Evolutionary conservation across 1,140 invertebrate genomes (phyloP).

Genomic region (Brachionus calyciflorus): DNA sequence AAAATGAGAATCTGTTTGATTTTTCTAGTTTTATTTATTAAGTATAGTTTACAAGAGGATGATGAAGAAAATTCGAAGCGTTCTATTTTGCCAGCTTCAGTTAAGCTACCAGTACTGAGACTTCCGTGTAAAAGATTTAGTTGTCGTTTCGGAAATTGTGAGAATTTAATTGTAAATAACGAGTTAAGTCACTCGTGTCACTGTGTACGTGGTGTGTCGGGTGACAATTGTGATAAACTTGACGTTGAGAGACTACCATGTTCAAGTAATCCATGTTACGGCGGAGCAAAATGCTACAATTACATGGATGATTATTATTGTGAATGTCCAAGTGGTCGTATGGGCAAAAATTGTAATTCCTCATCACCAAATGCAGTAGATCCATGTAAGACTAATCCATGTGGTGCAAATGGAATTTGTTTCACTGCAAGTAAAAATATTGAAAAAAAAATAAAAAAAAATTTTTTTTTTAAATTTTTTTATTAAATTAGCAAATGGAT

Average conservation of each 20-base stretch:
- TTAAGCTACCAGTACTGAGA: conserved; percentile 17
- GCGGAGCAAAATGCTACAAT: conserved; percentile 42
- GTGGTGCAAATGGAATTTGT: conserved; percentile 34
- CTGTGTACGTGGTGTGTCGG: conserved; percentile 30
- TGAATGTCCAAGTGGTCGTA: conserved; percentile 37
- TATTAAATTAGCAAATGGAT: conserved; percentile 21
- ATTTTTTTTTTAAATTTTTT: not conserved
- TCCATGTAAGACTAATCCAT: conserved; percentile 17
- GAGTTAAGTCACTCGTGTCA: conserved; percentile 23
- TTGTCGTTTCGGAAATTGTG: conserved; percentile 44
- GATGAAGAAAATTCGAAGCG: not conserved
- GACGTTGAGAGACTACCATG: conserved; percentile 32
- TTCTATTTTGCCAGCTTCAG: not conserved
- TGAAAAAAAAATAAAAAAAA: not conserved
- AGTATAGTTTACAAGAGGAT: too few relatives aligned
- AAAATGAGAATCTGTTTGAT: too few relatives aligned
- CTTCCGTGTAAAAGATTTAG: conserved; percentile 35
- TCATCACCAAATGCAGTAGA: conserved; percentile 1
- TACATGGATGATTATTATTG: conserved; percentile 45
- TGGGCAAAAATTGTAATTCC: conserved; percentile 46
- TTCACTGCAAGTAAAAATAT: conserved; percentile 31
- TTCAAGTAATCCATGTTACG: conserved; percentile 44
- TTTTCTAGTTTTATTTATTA: too few relatives aligned
- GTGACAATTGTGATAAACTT: conserved; percentile 18
- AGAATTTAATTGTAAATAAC: conserved; percentile 44